These are phyloP conservation scores for Pseudochirops cupreus DNA, from an alignment of 2,797 vertebrate species.

Conservation along the genomic window DNA sequence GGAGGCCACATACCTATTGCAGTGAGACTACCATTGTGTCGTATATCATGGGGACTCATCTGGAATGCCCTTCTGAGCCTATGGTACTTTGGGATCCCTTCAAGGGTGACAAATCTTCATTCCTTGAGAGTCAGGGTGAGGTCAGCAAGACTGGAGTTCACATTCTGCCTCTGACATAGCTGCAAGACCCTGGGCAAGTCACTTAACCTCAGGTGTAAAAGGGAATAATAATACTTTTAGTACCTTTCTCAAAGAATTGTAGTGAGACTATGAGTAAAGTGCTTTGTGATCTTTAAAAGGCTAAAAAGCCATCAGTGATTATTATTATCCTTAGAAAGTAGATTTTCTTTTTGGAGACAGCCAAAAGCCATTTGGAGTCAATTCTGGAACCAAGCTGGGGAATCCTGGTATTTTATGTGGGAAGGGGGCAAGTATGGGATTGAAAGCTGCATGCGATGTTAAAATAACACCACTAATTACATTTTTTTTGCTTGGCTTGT, in stretches of 20 bases:
- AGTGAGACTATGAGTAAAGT: not conserved
- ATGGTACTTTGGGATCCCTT: not conserved
- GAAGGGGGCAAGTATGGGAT: not conserved
- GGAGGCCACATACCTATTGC: not conserved
- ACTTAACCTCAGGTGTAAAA: not conserved
- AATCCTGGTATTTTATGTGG: slow-evolving; percentile 45
- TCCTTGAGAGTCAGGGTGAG: not conserved
- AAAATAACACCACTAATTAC: not conserved
- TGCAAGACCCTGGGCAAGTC: not conserved
- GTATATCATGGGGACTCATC: not conserved
- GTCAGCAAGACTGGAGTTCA: not conserved
- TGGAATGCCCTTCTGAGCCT: not conserved
- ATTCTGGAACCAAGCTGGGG: not conserved
- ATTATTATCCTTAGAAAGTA: slow-evolving; percentile 21
- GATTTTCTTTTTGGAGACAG: slow-evolving; percentile 39
- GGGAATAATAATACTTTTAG: not conserved
- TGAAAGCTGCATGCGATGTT: not conserved
- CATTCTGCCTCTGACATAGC: not conserved
- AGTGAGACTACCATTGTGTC: not conserved
- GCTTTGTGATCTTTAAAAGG: not conserved
- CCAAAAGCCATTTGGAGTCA: slow-evolving; percentile 23
- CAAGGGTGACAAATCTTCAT: not conserved
- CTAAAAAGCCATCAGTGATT: not conserved
- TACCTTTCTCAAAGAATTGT: not conserved
- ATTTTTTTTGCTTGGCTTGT: not conserved